Base-by-base conservation (phyloP, 1,140 invertebrate species). In the Cotesia glomerata region DNA sequence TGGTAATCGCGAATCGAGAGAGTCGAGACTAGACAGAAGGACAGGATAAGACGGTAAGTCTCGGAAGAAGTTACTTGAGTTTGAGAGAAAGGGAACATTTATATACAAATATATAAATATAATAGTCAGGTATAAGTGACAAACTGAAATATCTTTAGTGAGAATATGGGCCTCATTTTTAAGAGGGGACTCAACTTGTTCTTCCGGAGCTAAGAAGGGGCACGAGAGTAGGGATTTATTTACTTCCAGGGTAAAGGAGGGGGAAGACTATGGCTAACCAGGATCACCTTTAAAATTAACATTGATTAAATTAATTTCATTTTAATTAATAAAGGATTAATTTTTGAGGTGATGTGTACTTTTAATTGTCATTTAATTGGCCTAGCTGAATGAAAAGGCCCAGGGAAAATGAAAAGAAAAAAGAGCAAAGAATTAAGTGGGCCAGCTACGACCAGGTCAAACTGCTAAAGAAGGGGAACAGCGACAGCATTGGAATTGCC, bases 391-490 rank as follows among this genome's bases (percentile, higher is more conserved):
- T 26, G 26, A 26, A 1, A 26, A 26, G 26, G 26, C 26, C 26
- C 26, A 26, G 2, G 26, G 26, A 26, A 26, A 26, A 26, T 26
- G 26, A 32, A 34, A 18, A 16, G 7, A 64, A 67, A 69, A 63
- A 66, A 59, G 62, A 76, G 71, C 76, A 77, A 78, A 82, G 84
- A 84, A 82, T 84, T 74, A 87, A 87, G 86, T 87, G 81, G 86
- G 85, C 77, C 85, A 87, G 80, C 82, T 26, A 26, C 26, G 84
- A 81, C 82, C 82, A 83, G 85, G 86, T 87, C 84, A 86, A 79
- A 79, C 71, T 16, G 39, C 81, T 81, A 80, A 82, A 81, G 83
- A 84, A 85, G 84, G 81, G 84, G 81, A 79, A 77, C 81, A 85
- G 62, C 64, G 67, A 67, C 26, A 26, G 26, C 26, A 26, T 26